Base-by-base conservation (phyloP, 1,140 invertebrate species). In the Aphelinus atriplicis region DNA sequence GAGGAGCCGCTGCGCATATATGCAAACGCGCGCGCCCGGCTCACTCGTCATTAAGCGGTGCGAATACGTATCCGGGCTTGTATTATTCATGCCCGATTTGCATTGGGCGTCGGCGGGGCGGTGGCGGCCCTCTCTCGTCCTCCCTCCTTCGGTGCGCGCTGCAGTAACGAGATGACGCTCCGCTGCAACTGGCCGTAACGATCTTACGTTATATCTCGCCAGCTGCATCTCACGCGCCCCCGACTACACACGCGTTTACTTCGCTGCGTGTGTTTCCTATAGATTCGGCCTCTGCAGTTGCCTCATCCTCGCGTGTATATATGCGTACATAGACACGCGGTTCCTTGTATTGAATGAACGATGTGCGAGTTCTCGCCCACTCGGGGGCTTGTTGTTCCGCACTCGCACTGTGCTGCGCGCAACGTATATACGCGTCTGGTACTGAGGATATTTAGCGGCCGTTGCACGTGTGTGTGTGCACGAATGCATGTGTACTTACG, bases 31-130 rank as follows among this genome's bases (percentile, higher is more conserved):
- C 6, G 6, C 6, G 58, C 58, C 42, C 58, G 50, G n/a, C 10
- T 10, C 10, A 6, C n/a, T 51, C 72, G 43, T 73, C 64, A 73
- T 67, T 73, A 73, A 62, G 56, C 56, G 26, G 26, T 26, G 42
- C 55, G 64, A 53, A 61, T 68, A 68, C 53, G 68, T 68, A 47
- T 50, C 50, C 43, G 3, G 9, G 48, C 9, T 62, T 73, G 72
- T 73, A 68, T 72, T 72, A 73, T 73, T 73, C 72, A 67, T 67
- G 72, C 42, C 50, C 57, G 64, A 73, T 73, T 73, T 73, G 64
- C 63, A 65, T 65, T 63, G 45, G 63, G 63, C 9, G 10, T n/a
- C 63, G 10, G 50, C 51, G 51, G 51, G 47, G 63, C 50, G 63
- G 51, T 50, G 26, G 46, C 63, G 63, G 45, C 43, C 62, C 62